phyloP scores from a whole-genome alignment of 1,140 invertebrate species.

The Lasioglossum albipes region DNA sequence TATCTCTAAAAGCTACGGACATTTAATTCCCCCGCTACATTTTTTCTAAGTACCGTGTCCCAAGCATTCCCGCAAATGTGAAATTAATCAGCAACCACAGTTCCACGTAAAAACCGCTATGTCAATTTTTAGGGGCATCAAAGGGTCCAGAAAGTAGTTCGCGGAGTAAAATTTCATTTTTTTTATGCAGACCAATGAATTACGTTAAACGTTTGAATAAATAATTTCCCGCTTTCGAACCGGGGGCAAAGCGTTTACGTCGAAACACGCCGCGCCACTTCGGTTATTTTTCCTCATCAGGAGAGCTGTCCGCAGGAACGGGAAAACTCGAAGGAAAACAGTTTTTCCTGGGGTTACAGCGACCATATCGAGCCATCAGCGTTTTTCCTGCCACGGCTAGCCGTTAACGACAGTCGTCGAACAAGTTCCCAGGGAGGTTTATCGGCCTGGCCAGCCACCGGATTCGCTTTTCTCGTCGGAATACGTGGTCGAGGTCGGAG shows the following conservation, averaged over 20 bases:
- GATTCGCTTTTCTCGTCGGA: not conserved
- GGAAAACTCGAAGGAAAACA: not conserved
- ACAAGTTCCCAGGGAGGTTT: not conserved
- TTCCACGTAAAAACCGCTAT: too few relatives aligned
- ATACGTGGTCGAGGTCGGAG: not conserved
- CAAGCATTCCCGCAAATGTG: too few relatives aligned
- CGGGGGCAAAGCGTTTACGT: not conserved
- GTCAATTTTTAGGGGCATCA: too few relatives aligned
- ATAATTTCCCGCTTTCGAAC: not conserved
- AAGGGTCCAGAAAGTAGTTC: too few relatives aligned
- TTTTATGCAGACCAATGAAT: not conserved
- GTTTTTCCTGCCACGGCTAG: not conserved
- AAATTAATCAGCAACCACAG: too few relatives aligned
- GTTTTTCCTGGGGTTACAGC: too few relatives aligned
- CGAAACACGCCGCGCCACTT: not conserved
- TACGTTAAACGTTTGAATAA: not conserved
- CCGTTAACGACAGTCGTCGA: not conserved
- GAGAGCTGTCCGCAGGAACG: not conserved
- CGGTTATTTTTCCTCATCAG: constrained; percentile 15
- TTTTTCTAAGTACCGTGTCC: too few relatives aligned
- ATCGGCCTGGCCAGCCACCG: not conserved
- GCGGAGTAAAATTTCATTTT: too few relatives aligned
- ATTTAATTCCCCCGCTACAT: too few relatives aligned
- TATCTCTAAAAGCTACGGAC: too few relatives aligned
- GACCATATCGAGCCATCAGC: too few relatives aligned